A percentile compares a stretch with the other conserved stretches of the same genome.
Evolutionary conservation across 2,797 vertebrate genomes (phyloP).

Genomic region (Enteromius mattozi): DNA sequence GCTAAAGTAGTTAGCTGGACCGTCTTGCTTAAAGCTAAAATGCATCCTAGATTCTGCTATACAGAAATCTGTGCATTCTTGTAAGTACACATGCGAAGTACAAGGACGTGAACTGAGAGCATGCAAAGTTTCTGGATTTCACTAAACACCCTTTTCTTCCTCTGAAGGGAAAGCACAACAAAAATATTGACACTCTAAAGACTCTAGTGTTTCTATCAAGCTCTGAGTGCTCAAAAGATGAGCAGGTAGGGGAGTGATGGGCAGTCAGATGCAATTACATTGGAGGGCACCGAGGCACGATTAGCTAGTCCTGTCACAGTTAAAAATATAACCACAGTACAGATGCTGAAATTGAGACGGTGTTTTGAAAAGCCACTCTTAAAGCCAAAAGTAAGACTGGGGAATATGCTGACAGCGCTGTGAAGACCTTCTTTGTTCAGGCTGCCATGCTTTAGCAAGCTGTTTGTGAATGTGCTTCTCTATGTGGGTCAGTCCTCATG

Average conservation of each 20-base stretch:
- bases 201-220: conserved; percentile 63
- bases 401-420: not conserved
- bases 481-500: not conserved
- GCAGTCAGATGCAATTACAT: conserved; percentile 68
- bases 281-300: conserved; percentile 46
- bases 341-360: conserved; percentile 41
- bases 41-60: not conserved
- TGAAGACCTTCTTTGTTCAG: conserved; percentile 7
- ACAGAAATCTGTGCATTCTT: not conserved
- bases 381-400: not conserved
- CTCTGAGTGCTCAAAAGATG: conserved; percentile 57
- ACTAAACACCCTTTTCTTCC: conserved; percentile 65
- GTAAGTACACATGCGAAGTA: not conserved
- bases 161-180: conserved; percentile 56
- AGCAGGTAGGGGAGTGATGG: conserved; percentile 58
- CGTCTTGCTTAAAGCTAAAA: not conserved
- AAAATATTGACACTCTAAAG: conserved; percentile 42
- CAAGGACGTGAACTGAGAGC: conserved; percentile 73
- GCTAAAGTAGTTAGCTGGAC: not conserved
- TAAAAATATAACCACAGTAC: conserved; percentile 44
- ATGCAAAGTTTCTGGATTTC: conserved; percentile 72
- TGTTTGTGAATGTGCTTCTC: not conserved
- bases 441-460: not conserved
- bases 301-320: conserved; percentile 46
- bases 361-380: conserved; percentile 36